A percentile compares a stretch with the other conserved stretches of the same genome.
Evolutionary conservation across 1,140 invertebrate species (phyloP).

Genomic region (Mercenaria mercenaria): DNA sequence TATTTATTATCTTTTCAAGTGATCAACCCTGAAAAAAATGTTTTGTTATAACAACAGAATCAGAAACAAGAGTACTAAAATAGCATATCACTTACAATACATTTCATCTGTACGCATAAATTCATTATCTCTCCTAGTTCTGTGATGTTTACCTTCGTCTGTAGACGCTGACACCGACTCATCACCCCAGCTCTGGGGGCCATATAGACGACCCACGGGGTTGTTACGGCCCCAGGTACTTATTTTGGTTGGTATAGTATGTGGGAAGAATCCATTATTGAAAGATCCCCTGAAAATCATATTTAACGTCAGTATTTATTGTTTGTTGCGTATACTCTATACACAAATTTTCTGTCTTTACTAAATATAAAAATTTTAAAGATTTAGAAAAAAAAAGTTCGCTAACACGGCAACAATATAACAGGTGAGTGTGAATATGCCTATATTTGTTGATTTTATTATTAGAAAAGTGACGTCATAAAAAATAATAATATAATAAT

Average conservation of each 20-base stretch:
- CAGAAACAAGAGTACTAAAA: too few species aligned
- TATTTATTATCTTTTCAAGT: not conserved
- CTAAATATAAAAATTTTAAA: too few species aligned
- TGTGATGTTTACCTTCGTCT: not conserved
- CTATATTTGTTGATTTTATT: too few species aligned
- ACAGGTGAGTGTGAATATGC: too few species aligned
- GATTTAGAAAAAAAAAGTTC: too few species aligned
- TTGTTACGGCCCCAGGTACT: slow-evolving; percentile 45
- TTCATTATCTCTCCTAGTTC: not conserved
- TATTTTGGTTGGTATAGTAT: slow-evolving; percentile 58
- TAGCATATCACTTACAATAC: not conserved
- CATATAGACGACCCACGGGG: slow-evolving; percentile 34
- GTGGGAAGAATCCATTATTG: slow-evolving; percentile 62
- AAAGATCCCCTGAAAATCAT: slow-evolving; percentile 14
- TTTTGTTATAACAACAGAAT: too few species aligned
- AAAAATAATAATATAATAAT: too few species aligned
- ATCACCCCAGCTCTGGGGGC: slow-evolving; percentile 27
- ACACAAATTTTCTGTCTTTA: too few species aligned
- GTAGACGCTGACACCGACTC: not conserved
- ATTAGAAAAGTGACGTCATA: too few species aligned
- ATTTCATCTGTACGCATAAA: not conserved
- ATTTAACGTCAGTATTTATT: not conserved
- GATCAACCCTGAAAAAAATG: not conserved
- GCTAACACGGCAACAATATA: too few species aligned
- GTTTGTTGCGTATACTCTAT: too few species aligned